Conservation (phyloP, 2,113 vertebrate genomes). For the Calonectris borealis region DNA sequence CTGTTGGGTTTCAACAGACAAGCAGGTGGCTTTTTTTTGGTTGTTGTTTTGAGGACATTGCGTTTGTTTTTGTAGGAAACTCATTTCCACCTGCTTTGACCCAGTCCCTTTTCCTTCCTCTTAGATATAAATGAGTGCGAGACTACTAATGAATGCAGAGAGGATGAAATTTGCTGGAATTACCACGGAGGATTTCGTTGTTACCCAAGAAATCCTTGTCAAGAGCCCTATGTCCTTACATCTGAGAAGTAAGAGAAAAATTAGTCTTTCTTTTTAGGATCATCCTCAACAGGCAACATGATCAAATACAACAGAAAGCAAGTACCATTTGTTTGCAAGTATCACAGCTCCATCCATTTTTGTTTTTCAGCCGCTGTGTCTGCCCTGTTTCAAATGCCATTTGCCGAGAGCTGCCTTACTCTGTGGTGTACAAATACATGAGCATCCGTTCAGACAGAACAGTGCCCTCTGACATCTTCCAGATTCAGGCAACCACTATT, state of each 20-base stretch:
- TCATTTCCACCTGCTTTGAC: neutral
- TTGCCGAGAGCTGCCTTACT: conserved; percentile 88
- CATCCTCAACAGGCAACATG: neutral
- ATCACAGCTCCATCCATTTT: neutral
- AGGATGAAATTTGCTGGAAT: conserved; percentile 97
- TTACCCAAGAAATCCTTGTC: conserved; percentile 93
- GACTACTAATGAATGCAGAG: conserved; percentile 86
- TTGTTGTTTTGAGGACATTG: neutral
- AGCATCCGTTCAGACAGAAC: conserved; percentile 91
- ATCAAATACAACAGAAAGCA: neutral
- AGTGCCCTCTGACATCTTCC: conserved; percentile 96
- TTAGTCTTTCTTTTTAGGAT: neutral
- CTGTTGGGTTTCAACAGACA: neutral
- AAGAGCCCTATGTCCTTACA: conserved; percentile 88
- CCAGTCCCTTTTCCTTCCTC: neutral
- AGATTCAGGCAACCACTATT: conserved; percentile 96
- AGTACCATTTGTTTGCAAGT: neutral
- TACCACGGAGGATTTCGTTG: conserved; percentile 94
- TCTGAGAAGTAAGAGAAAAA: conserved; percentile 87
- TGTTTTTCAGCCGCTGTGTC: conserved; percentile 86
- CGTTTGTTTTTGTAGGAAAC: neutral
- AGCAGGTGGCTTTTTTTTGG: neutral
- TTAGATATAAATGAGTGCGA: conserved; percentile 97
- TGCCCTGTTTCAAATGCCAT: conserved; percentile 81
- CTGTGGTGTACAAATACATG: conserved; percentile 97